A percentile compares a stretch with the other conserved stretches of the same genome.
These are phyloP conservation scores for Lutraria rhynchaena DNA, from an alignment of 1,140 invertebrate genomes.

Conservation along the genomic window DNA sequence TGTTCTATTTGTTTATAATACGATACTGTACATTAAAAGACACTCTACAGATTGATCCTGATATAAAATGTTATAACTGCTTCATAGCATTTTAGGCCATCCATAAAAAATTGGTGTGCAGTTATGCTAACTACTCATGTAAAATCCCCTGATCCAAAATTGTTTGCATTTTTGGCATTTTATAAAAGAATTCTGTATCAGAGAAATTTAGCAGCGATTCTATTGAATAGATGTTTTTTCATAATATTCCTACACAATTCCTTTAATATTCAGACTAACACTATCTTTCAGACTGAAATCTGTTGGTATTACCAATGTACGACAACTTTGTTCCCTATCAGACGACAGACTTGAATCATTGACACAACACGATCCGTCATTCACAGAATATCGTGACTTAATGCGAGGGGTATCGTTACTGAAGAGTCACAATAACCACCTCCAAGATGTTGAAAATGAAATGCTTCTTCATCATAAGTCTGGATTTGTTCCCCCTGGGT, in stretches of 20 bases:
- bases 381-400: slow-evolving; percentile 29
- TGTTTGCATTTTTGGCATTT: no score
- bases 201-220: no score
- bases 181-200: no score
- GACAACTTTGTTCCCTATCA: slow-evolving; percentile 7
- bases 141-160: no score
- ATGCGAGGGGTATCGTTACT: not conserved
- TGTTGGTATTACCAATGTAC: slow-evolving; percentile 6
- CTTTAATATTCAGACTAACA: not conserved
- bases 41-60: no score
- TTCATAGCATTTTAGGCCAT: no score
- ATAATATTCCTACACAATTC: not conserved
- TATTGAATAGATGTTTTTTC: no score
- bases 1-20: no score
- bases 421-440: not conserved
- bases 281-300: slow-evolving; percentile 24
- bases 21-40: no score
- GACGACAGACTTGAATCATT: slow-evolving; percentile 9
- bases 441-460: slow-evolving; percentile 23
- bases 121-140: no score
- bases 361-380: slow-evolving; percentile 22
- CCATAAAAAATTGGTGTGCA: no score
- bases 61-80: no score
- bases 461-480: slow-evolving; percentile 33
- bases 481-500: slow-evolving; percentile 8